These are phyloP conservation scores for Heliconius hewitsoni DNA, from an alignment of 1,140 invertebrate genomes.

Conservation along the genomic window DNA sequence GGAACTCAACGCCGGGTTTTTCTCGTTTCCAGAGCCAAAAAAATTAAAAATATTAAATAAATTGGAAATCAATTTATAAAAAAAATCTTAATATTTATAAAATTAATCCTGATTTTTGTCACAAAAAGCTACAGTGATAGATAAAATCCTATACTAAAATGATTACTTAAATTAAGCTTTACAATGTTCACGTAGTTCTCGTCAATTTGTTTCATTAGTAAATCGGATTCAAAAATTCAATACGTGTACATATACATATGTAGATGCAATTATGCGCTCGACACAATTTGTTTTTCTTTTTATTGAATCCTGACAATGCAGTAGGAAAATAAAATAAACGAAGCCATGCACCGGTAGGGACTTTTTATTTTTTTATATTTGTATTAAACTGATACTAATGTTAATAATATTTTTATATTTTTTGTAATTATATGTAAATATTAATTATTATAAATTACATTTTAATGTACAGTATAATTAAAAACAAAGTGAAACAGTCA, in stretches of 20 bases:
- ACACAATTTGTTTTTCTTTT: conserved; percentile 19
- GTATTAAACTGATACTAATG: background rate
- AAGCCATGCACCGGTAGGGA: background rate
- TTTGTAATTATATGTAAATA: background rate
- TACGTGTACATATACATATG: conserved; percentile 1
- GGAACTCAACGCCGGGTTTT: background rate
- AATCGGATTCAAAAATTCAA: conserved; percentile 13
- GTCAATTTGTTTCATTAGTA: conserved; percentile 14
- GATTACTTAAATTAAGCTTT: no score
- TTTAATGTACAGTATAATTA: no score
- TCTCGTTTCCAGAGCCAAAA: background rate
- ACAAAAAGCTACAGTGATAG: background rate
- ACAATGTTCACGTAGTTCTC: background rate
- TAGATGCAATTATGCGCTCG: conserved; percentile 12
- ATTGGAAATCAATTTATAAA: no score
- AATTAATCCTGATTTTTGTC: background rate
- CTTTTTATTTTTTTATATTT: background rate
- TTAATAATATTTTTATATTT: background rate
- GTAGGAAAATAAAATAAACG: background rate
- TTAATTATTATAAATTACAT: no score
- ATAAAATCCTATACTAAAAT: no score
- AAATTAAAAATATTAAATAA: background rate
- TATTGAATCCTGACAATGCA: conserved; percentile 12
- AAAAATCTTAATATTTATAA: background rate
- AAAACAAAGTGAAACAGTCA: no score